phyloP scores from a whole-genome alignment of 2,113 vertebrate genomes.

The Clupea harengus region DNA sequence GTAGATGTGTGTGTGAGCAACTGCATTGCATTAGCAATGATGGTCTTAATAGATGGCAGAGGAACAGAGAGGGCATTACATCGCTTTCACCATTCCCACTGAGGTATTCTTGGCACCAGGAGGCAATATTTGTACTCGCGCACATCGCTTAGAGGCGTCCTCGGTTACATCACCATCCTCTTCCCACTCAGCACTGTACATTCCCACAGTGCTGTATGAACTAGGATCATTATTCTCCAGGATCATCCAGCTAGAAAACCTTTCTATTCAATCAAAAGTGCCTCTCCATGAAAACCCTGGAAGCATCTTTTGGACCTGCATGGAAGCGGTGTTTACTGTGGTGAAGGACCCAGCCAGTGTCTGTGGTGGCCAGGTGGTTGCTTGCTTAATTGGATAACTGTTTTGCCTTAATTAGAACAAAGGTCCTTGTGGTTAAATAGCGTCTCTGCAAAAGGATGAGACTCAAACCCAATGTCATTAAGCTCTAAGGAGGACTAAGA shows the following conservation, averaged over 20 bases:
- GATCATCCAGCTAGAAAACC: neutral
- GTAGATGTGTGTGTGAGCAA: neutral
- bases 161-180: neutral
- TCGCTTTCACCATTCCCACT: neutral
- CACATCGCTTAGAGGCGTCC: neutral
- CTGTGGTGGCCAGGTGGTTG: neutral
- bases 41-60: neutral
- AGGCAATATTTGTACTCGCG: neutral
- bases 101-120: neutral
- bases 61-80: neutral
- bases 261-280: neutral
- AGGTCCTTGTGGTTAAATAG: constrained; percentile 54
- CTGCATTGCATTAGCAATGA: neutral
- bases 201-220: neutral
- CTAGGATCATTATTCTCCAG: neutral
- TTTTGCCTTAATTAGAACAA: constrained; percentile 64
- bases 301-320: neutral
- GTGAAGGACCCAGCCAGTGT: neutral
- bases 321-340: neutral
- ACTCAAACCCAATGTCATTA: neutral
- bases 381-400: constrained; percentile 64
- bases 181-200: neutral
- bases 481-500: neutral
- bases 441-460: neutral
- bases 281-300: neutral